phyloP scores from a whole-genome alignment of 2,113 vertebrate genomes.

The Sitta europaea region DNA sequence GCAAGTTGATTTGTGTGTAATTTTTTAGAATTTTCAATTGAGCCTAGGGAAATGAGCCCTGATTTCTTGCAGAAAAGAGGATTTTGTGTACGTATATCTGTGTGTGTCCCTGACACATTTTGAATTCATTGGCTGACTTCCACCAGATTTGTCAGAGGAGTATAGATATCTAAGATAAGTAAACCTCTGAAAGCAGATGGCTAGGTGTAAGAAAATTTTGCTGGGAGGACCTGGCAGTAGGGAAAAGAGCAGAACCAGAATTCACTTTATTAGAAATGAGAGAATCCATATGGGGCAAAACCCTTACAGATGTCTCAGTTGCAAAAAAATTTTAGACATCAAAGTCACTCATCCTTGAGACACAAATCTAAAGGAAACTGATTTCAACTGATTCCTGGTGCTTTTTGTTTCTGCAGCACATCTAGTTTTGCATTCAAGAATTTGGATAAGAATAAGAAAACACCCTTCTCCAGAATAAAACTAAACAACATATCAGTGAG shows the following conservation, averaged over 20 bases:
- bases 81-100: neutral
- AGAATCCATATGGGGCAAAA: neutral
- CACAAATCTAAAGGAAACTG: neutral
- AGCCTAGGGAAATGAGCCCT: neutral
- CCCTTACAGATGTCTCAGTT: neutral
- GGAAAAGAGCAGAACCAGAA: neutral
- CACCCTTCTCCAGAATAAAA: neutral
- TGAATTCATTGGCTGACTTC: constrained; percentile 17
- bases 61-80: neutral
- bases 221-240: neutral
- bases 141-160: neutral
- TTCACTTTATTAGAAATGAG: neutral
- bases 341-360: neutral
- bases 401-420: neutral
- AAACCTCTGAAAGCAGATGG: constrained; percentile 16
- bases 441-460: neutral
- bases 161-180: neutral
- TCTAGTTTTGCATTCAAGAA: neutral
- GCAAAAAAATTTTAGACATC: neutral
- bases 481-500: neutral
- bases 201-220: neutral
- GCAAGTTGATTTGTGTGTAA: neutral
- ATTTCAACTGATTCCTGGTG: neutral
- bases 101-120: constrained; percentile 18
- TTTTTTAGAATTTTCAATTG: neutral